Base-by-base conservation (phyloP, 2,113 vertebrate species). In the Falcunculus frontatus region DNA sequence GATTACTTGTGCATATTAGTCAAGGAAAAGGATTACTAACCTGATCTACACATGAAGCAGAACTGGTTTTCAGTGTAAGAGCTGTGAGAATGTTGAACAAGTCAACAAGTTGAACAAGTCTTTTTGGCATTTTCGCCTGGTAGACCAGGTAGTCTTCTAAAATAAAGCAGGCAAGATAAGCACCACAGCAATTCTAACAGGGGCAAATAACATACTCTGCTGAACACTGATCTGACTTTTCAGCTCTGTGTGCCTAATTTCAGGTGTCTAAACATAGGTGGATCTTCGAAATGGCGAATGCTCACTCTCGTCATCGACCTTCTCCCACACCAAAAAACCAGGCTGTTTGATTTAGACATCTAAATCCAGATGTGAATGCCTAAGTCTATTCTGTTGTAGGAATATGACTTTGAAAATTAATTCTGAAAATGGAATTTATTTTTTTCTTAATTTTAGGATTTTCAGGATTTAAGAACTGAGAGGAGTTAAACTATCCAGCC, bases 91-190 rank as follows among this genome's bases (percentile, higher is more conserved):
- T 32, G 25, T 47, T 68, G 56, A 81, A 59, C 0, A 1, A 73
- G 25, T n/a, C 30, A 17, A 18, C 7, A 59, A 37, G n/a, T 32
- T 64, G 56, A 75, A 59, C 1, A 1, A 79, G 22, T 73, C 6
- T 84, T 84, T 84, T 52, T 19, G 30, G 16, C 20, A 29, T 52
- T 82, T 76, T 22, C 18, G 33, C 26, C 30, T 33, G 22, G 32
- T 53, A 60, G 60, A 39, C 7, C 12, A 82, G 47, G 52, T 3
- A 35, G 3, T 84, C 46, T 84, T 59, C 68, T 77, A 55, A 80
- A 86, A 64, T 30, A 39, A 44, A 86, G 49, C 0, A 0, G 6
- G 8, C 21, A 47, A 44, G 16, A 16, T 63, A 46, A 80, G 5
- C 1, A 0, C 37, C 35, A 32, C 1, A 3, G 15, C 23, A 55